Conservation (phyloP, 2,113 vertebrate species). For the Tenrec ecaudatus region DNA sequence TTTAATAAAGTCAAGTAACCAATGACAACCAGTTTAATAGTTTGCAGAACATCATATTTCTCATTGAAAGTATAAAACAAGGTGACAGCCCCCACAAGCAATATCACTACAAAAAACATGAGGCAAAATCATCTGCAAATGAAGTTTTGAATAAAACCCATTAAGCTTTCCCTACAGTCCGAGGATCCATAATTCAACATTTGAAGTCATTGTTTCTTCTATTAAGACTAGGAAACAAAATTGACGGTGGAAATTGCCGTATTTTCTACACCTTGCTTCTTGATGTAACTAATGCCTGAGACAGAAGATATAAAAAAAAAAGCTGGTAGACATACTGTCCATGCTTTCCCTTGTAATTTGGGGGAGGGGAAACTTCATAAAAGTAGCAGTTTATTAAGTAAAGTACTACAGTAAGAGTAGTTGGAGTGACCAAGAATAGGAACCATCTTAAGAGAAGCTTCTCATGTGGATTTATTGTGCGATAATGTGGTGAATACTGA, state of each 20-base stretch:
- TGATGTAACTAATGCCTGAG: conserved; percentile 20
- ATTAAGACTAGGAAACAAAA: conserved; percentile 48
- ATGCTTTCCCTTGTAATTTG: not conserved
- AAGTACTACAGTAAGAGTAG: not conserved
- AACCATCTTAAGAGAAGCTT: not conserved
- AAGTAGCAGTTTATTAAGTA: not conserved
- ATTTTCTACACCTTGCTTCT: conserved; percentile 44
- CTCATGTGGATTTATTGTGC: not conserved
- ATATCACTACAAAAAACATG: conserved; percentile 57
- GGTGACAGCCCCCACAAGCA: conserved; percentile 45
- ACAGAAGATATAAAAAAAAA: not conserved
- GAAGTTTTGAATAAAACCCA: conserved; percentile 67
- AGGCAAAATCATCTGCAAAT: conserved; percentile 68
- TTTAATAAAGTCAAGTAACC: conserved; percentile 74
- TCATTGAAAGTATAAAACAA: conserved; percentile 65
- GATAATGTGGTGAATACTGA: no score
- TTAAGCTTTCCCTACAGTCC: conserved; percentile 69
- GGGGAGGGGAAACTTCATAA: not conserved
- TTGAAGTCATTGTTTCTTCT: conserved; percentile 58
- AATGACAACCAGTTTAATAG: conserved; percentile 61
- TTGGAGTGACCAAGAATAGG: not conserved
- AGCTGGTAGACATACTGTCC: not conserved
- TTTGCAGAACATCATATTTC: conserved; percentile 70
- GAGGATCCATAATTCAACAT: conserved; percentile 69
- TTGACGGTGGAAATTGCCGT: conserved; percentile 42